These are phyloP conservation scores for Porites rus DNA, from an alignment of 92 coral and sea anemone genomes.

Conservation along the genomic window DNA sequence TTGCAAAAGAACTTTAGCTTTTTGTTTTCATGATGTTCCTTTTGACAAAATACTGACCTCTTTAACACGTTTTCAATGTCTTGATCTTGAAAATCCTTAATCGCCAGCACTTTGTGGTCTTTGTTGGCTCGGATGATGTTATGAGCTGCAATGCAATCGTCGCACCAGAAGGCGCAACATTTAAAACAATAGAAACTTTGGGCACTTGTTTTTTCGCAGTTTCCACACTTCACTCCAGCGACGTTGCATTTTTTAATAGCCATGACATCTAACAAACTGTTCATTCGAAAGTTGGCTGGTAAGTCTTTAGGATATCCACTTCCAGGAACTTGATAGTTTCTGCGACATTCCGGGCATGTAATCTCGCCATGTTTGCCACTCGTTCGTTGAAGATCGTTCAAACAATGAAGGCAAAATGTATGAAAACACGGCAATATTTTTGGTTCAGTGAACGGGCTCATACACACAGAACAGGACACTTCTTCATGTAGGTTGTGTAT, in stretches of 20 bases:
- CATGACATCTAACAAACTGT: slow-evolving; percentile 26
- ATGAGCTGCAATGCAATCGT: no score
- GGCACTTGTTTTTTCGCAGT: no score
- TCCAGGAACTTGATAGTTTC: neutral
- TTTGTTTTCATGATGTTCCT: neutral
- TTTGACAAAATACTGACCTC: neutral
- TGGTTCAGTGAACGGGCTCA: neutral
- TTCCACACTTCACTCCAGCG: no score
- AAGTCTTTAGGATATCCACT: slow-evolving; percentile 18
- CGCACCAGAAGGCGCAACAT: no score
- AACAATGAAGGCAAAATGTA: neutral
- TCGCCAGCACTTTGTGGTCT: no score
- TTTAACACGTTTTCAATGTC: neutral
- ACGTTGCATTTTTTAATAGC: no score
- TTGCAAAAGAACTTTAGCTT: neutral
- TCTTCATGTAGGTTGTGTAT: slow-evolving; percentile 6
- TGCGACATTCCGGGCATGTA: neutral
- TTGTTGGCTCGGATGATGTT: no score
- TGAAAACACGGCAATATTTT: neutral
- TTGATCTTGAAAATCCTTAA: slow-evolving; percentile 26
- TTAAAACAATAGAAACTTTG: no score
- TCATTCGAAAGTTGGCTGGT: slow-evolving; percentile 50
- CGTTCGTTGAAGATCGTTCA: neutral
- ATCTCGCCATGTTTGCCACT: neutral
- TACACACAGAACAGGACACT: slow-evolving; percentile 15